A percentile compares a stretch with the other conserved stretches of the same genome.
Conservation (phyloP, 2,888 invertebrate species). For the Andricus quercusramuli region DNA sequence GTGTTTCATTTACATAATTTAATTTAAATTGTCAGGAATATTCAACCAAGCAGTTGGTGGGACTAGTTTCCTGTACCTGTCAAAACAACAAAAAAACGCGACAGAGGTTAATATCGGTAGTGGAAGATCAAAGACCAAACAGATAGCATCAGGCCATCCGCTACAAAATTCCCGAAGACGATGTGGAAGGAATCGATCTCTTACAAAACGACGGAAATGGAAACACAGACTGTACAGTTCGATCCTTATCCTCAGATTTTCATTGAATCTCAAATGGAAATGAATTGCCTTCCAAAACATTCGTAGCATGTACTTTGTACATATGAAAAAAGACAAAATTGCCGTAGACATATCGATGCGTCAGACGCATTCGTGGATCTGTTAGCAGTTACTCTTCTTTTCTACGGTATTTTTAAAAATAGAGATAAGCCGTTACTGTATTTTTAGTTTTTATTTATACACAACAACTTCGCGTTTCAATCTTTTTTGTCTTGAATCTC, state of each 20-base stretch:
- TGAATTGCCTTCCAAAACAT: slow-evolving; percentile 36
- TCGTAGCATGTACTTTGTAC: slow-evolving; percentile 25
- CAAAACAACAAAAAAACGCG: slow-evolving; percentile 93
- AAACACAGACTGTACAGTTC: slow-evolving; percentile 19
- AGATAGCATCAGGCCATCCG: slow-evolving; percentile 69
- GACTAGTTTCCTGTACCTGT: slow-evolving; percentile 91
- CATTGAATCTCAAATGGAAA: slow-evolving; percentile 17
- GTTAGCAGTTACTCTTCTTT: neutral
- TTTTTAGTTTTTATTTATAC: slow-evolving; percentile 33
- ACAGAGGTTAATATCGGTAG: slow-evolving; percentile 86
- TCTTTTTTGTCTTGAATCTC: slow-evolving; percentile 29
- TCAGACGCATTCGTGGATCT: slow-evolving; percentile 27
- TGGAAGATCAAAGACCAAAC: slow-evolving; percentile 82
- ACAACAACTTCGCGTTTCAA: slow-evolving; percentile 2
- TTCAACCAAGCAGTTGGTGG: slow-evolving; percentile 91
- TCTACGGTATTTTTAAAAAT: slow-evolving; percentile 22
- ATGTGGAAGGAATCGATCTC: slow-evolving; percentile 50
- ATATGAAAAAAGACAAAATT: slow-evolving; percentile 24
- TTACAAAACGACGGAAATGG: neutral
- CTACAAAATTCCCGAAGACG: slow-evolving; percentile 56
- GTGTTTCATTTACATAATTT: neutral
- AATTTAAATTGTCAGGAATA: slow-evolving; percentile 84
- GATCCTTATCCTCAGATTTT: neutral
- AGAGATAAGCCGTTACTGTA: slow-evolving; percentile 16
- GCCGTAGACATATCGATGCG: slow-evolving; percentile 29